Conservation (phyloP, 2,113 vertebrate species). For the Perca schrenkii region DNA sequence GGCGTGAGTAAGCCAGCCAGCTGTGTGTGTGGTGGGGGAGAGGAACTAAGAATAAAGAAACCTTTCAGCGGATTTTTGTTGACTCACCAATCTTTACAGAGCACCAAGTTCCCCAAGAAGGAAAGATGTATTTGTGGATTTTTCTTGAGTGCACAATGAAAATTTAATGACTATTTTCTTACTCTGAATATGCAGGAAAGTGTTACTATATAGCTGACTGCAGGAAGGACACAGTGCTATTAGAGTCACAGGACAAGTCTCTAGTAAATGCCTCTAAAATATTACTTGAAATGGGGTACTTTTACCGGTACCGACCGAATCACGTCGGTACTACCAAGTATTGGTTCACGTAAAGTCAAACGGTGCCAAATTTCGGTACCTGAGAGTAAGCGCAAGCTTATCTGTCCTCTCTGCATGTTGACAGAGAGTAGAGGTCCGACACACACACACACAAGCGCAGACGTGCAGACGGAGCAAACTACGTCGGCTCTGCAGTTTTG, state of each 20-base stretch:
- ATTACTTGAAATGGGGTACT: background rate
- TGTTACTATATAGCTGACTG: background rate
- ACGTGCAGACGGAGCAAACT: too few relatives aligned
- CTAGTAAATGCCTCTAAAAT: conserved; percentile 32
- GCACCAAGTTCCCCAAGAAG: conserved; percentile 27
- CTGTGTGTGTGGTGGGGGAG: conserved; percentile 4
- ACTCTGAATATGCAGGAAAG: conserved; percentile 17
- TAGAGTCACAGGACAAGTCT: conserved; percentile 25
- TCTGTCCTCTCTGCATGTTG: too few relatives aligned
- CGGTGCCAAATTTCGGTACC: too few relatives aligned
- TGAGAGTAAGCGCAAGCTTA: too few relatives aligned
- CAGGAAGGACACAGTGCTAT: conserved; percentile 4
- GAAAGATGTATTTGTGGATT: conserved; percentile 57
- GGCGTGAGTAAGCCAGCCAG: conserved; percentile 32
- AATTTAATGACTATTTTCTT: conserved; percentile 59
- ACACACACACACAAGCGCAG: too few relatives aligned
- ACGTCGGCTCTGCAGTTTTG: too few relatives aligned
- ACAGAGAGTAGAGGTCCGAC: too few relatives aligned
- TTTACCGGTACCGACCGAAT: too few relatives aligned
- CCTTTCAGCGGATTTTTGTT: conserved; percentile 65
- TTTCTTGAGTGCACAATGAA: conserved; percentile 59
- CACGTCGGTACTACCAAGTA: too few relatives aligned
- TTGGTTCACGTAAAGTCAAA: too few relatives aligned
- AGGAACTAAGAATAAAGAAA: conserved; percentile 51
- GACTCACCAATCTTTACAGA: conserved; percentile 59